phyloP scores from a whole-genome alignment of 2,797 vertebrate genomes.

The Todus mexicanus region DNA sequence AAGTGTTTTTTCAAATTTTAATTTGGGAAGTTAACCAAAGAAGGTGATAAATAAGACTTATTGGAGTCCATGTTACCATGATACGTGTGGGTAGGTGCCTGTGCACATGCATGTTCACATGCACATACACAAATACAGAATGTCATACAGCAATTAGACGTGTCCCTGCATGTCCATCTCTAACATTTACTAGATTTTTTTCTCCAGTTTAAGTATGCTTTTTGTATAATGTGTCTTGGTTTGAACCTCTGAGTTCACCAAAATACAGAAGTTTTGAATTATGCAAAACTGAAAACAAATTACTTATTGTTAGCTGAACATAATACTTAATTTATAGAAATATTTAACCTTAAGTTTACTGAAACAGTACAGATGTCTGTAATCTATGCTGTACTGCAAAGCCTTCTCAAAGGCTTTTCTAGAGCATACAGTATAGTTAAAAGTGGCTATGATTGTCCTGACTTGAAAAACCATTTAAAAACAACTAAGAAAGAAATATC shows the following conservation, averaged over 20 bases:
- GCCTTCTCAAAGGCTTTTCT: background rate
- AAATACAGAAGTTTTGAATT: background rate
- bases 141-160: background rate
- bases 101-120: accelerated
- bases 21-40: background rate
- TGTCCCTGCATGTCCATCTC: background rate
- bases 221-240: background rate
- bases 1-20: background rate
- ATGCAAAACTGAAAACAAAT: conserved; percentile 32
- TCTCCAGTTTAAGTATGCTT: background rate
- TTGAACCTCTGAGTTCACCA: background rate
- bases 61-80: background rate
- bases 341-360: background rate
- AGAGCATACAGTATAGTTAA: background rate
- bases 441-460: background rate
- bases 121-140: background rate
- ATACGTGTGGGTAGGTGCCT: background rate
- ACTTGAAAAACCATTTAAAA: background rate
- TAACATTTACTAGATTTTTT: background rate
- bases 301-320: background rate
- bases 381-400: background rate
- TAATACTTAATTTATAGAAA: conserved; percentile 48
- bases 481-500: background rate
- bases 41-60: background rate
- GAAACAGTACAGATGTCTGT: background rate